Conservation (phyloP, 2,888 invertebrate genomes). For the Tetragonula carbonaria region DNA sequence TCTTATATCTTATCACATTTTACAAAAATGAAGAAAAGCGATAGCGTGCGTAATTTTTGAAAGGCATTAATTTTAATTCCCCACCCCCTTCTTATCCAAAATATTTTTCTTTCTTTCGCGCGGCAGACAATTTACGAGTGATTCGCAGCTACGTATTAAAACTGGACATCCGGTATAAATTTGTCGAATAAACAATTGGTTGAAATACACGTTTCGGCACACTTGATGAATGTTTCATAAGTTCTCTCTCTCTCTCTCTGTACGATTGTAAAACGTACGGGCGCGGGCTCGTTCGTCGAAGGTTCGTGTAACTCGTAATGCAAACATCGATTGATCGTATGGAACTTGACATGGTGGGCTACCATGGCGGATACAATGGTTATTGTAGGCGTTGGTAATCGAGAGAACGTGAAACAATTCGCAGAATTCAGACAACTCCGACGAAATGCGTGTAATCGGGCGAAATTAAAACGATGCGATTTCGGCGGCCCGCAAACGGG, state of each 20-base stretch:
- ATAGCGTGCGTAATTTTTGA: too few relatives aligned
- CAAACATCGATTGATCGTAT: not conserved
- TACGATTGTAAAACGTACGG: not conserved
- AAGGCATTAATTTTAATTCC: too few relatives aligned
- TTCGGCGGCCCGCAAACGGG: constrained; percentile 27
- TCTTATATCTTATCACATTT: too few relatives aligned
- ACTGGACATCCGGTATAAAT: not conserved
- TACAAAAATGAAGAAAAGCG: too few relatives aligned
- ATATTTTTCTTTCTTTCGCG: too few relatives aligned
- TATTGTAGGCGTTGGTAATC: constrained; percentile 8
- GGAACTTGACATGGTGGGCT: constrained; percentile 9
- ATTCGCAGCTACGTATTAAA: too few relatives aligned
- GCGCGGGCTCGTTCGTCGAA: not conserved
- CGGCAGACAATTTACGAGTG: too few relatives aligned
- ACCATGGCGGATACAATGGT: constrained; percentile 10
- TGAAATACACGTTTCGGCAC: not conserved
- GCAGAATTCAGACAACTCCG: constrained; percentile 37
- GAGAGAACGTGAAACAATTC: constrained; percentile 21
- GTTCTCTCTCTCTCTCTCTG: not conserved
- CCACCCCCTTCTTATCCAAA: too few relatives aligned
- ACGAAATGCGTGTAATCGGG: constrained; percentile 37
- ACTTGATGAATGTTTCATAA: not conserved
- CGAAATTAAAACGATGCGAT: constrained; percentile 52
- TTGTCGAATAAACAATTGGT: constrained; percentile 5
- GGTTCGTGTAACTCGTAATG: not conserved